Evolutionary conservation across 2,113 vertebrate genomes (phyloP).

Genomic region (Corythornis madagascariensis): DNA sequence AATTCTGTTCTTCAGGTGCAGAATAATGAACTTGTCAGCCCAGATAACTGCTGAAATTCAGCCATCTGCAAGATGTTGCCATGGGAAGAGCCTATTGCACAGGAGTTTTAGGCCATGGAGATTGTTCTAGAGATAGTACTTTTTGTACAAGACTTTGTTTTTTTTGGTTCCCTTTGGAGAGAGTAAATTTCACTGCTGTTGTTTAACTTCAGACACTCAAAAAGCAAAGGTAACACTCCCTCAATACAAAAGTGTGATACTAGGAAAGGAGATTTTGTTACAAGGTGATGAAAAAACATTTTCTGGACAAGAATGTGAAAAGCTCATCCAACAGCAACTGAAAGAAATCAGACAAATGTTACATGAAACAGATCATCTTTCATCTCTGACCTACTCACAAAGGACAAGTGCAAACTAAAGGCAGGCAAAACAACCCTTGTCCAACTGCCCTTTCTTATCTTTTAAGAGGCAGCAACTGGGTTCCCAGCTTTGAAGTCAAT

Average conservation of each 20-base stretch:
- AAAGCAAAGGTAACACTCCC: not conserved
- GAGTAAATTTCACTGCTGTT: not conserved
- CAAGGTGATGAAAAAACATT: not conserved
- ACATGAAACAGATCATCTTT: not conserved
- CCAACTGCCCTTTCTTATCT: conserved; percentile 24
- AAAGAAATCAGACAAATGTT: conserved; percentile 46
- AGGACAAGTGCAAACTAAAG: not conserved
- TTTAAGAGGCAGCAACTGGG: not conserved
- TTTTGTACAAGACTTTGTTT: not conserved
- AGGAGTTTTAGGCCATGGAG: not conserved
- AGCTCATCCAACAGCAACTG: not conserved
- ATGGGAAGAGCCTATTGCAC: not conserved
- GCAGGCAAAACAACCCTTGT: conserved; percentile 23
- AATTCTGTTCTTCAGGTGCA: not conserved
- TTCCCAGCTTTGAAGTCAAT: conserved; percentile 43
- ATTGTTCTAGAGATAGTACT: not conserved
- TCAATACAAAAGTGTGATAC: not conserved
- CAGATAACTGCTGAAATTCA: conserved; percentile 18
- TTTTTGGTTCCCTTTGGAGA: not conserved
- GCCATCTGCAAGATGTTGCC: not conserved
- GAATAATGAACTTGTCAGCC: not conserved
- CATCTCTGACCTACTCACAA: conserved; percentile 12
- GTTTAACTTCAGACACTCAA: not conserved
- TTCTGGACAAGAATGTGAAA: conserved; percentile 33
- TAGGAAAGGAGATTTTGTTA: conserved; percentile 4